Evolutionary conservation across 2,888 invertebrate genomes (phyloP).

Genomic region (Eilema griseolum): DNA sequence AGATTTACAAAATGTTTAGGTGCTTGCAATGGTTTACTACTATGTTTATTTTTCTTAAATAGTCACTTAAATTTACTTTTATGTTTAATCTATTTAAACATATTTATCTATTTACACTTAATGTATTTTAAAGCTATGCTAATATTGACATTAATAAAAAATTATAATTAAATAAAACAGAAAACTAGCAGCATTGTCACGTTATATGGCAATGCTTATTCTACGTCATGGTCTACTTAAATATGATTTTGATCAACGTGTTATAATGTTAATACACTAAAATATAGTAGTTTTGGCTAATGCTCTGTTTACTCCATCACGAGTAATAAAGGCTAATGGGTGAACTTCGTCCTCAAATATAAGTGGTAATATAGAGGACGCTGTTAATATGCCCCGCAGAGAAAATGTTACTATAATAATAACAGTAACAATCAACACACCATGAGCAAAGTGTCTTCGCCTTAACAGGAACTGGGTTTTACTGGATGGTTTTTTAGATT

Average conservation of each 20-base stretch:
- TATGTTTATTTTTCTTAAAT: too few relatives aligned
- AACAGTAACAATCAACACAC: not conserved
- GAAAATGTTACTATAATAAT: not conserved
- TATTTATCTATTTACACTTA: too few relatives aligned
- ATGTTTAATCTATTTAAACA: too few relatives aligned
- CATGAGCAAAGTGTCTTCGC: conserved; percentile 4
- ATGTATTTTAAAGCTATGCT: too few relatives aligned
- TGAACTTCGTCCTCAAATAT: not conserved
- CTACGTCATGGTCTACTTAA: too few relatives aligned
- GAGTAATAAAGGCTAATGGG: conserved; percentile 5
- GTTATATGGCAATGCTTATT: too few relatives aligned
- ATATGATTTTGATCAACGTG: not conserved
- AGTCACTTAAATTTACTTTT: too few relatives aligned
- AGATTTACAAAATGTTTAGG: too few relatives aligned
- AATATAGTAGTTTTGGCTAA: not conserved
- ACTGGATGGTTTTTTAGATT: not conserved
- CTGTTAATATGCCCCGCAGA: not conserved
- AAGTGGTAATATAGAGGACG: not conserved
- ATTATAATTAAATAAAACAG: too few relatives aligned
- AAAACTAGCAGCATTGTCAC: too few relatives aligned
- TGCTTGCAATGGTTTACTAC: too few relatives aligned
- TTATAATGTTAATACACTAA: not conserved
- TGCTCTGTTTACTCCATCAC: not conserved
- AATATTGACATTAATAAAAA: too few relatives aligned
- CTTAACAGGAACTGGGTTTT: not conserved